Evolutionary conservation across 2,113 vertebrate species (phyloP).

Genomic region (Rhabdomys dilectus): DNA sequence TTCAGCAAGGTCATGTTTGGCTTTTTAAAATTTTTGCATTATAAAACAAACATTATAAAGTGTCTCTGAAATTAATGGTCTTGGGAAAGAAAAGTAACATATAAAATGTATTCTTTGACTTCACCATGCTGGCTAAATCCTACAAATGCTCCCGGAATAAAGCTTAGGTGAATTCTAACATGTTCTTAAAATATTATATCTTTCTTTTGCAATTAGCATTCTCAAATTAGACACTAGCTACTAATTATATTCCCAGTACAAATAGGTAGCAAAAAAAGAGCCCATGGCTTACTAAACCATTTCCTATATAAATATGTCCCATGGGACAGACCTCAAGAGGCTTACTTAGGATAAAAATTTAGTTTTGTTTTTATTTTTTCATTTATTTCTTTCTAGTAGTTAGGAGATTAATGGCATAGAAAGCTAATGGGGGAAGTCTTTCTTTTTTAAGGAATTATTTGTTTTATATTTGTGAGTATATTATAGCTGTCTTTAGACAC

Average conservation of each 20-base stretch:
- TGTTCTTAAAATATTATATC: conserved; percentile 21
- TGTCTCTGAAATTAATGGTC: conserved; percentile 14
- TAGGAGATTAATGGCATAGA: conserved; percentile 13
- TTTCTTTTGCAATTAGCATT: conserved; percentile 61
- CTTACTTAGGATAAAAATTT: conserved; percentile 55
- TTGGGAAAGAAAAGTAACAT: conserved; percentile 37
- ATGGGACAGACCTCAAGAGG: conserved; percentile 1
- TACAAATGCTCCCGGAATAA: background rate
- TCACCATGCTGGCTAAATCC: background rate
- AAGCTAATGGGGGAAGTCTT: background rate
- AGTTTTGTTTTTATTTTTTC: conserved; percentile 21
- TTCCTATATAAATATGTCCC: background rate
- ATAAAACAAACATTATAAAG: conserved; percentile 41
- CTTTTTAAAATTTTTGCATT: conserved; percentile 4
- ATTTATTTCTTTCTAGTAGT: background rate
- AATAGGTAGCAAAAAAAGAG: conserved; percentile 60
- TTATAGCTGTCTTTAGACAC: no score
- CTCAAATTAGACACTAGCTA: conserved; percentile 60
- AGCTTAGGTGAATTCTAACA: background rate
- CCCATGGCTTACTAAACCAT: background rate
- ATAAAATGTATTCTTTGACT: background rate
- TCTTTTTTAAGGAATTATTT: no score
- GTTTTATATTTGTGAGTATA: no score
- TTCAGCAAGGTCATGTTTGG: conserved; percentile 3
- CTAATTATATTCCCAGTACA: conserved; percentile 51